A percentile compares a stretch with the other conserved stretches of the same genome.
Conservation (phyloP, 2,113 vertebrate genomes). For the Toxotes jaculatrix region DNA sequence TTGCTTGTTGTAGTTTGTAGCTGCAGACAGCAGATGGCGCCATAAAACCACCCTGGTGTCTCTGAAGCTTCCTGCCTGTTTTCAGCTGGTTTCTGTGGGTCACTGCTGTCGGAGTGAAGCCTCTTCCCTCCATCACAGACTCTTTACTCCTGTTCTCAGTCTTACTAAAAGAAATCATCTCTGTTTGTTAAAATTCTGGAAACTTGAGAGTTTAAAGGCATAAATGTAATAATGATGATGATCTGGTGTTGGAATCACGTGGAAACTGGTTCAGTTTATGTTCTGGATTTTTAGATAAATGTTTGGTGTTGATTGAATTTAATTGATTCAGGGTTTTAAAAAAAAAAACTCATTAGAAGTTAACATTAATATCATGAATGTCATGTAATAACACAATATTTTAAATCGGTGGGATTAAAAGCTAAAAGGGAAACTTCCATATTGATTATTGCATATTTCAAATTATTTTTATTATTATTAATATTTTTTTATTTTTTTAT, state of each 20-base stretch:
- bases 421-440: not conserved
- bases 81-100: too few relatives aligned
- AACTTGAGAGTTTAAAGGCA: not conserved
- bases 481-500: too few relatives aligned
- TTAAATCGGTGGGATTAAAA: not conserved
- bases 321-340: too few relatives aligned
- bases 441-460: not conserved
- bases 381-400: not conserved
- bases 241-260: too few relatives aligned
- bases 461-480: too few relatives aligned
- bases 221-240: too few relatives aligned
- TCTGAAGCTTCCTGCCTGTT: not conserved
- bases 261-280: too few relatives aligned
- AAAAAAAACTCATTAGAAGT: not conserved
- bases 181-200: not conserved
- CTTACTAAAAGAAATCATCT: not conserved
- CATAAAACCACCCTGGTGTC: not conserved
- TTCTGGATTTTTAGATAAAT: not conserved
- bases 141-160: not conserved
- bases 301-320: not conserved
- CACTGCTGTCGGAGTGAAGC: too few relatives aligned
- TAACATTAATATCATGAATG: not conserved
- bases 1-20: not conserved
- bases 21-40: slow-evolving; percentile 25
- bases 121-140: too few relatives aligned